phyloP scores from a whole-genome alignment of 2,113 vertebrate species.

The Mustela nigripes region DNA sequence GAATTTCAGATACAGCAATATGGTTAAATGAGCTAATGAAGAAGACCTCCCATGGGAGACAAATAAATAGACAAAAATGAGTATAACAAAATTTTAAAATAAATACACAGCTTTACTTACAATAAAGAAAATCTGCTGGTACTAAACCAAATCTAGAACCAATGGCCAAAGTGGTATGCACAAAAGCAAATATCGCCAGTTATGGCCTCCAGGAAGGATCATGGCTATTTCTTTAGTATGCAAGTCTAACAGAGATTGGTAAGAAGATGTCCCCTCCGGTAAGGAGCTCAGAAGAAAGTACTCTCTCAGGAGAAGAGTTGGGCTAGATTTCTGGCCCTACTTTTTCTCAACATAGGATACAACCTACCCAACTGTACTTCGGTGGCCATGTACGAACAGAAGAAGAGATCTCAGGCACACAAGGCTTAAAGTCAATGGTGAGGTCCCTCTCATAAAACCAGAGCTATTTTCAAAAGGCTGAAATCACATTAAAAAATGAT shows the following conservation, averaged over 20 bases:
- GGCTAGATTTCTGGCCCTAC: background rate
- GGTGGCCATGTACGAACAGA: background rate
- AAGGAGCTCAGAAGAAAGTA: background rate
- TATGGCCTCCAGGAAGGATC: background rate
- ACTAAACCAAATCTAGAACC: background rate
- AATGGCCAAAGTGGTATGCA: background rate
- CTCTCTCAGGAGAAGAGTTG: background rate
- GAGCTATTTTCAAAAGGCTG: background rate
- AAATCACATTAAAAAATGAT: background rate
- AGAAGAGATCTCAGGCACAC: background rate
- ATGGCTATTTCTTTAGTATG: background rate
- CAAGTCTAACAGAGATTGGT: background rate
- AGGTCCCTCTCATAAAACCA: background rate
- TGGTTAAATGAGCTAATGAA: background rate
- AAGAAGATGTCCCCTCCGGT: background rate
- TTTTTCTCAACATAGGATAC: background rate
- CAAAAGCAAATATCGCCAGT: background rate
- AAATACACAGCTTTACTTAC: background rate
- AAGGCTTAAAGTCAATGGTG: background rate
- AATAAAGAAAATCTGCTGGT: background rate
- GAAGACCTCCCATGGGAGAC: background rate
- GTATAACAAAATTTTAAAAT: background rate
- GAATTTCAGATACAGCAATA: background rate
- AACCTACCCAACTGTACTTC: background rate
- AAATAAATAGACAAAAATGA: background rate